Conservation (phyloP, 2,113 vertebrate genomes). For the Hyaena hyaena region DNA sequence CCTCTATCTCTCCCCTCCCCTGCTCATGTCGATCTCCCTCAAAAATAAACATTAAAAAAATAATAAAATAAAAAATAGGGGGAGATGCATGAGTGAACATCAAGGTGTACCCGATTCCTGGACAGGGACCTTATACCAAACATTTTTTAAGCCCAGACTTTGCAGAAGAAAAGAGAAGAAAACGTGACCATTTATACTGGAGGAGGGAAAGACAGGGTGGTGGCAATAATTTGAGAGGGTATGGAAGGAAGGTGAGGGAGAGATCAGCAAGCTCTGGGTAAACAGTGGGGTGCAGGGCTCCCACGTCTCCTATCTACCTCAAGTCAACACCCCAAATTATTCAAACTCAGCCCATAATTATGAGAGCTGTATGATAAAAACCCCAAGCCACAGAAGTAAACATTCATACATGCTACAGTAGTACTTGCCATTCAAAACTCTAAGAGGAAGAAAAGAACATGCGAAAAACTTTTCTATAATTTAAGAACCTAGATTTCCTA, state of each 20-base stretch:
- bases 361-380: not conserved
- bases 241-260: not conserved
- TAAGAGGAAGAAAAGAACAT: not conserved
- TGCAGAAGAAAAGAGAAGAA: not conserved
- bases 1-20: too few species aligned
- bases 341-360: not conserved
- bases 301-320: not conserved
- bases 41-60: too few species aligned
- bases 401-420: not conserved
- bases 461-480: not conserved
- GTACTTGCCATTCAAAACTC: not conserved
- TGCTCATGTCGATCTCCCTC: too few species aligned
- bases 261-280: accelerated
- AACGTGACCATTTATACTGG: not conserved
- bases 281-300: not conserved
- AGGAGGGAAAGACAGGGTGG: too few species aligned
- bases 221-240: not conserved
- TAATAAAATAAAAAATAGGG: not conserved
- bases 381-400: not conserved
- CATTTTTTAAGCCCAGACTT: not conserved
- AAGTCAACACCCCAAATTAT: not conserved
- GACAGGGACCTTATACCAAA: not conserved
- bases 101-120: not conserved
- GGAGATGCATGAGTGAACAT: not conserved
- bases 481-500: not conserved